These are phyloP conservation scores for Loxodonta africana DNA, from an alignment of 2,113 vertebrate species.

Conservation along the genomic window DNA sequence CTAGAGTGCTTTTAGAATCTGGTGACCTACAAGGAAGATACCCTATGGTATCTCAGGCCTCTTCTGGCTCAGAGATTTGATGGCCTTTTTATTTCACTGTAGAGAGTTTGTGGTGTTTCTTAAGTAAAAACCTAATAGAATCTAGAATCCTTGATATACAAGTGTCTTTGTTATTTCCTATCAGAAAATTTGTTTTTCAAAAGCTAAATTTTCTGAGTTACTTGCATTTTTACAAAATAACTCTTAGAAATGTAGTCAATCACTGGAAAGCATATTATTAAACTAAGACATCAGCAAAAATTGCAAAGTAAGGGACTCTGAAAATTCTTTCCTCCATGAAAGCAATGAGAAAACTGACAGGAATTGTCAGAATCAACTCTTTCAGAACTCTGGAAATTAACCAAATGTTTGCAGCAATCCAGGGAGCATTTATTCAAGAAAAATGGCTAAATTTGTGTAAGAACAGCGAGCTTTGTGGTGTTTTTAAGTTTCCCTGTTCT, in stretches of 20 bases:
- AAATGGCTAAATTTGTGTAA: background rate
- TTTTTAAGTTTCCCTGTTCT: background rate
- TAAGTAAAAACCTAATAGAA: background rate
- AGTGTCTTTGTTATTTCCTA: slow-evolving; percentile 49
- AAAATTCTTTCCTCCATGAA: slow-evolving; percentile 46
- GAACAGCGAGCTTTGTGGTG: background rate
- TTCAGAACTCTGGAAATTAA: slow-evolving; percentile 51
- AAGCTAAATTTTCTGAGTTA: slow-evolving; percentile 59
- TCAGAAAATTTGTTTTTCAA: slow-evolving; percentile 46
- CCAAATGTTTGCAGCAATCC: slow-evolving; percentile 37
- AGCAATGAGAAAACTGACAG: background rate
- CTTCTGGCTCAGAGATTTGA: slow-evolving; percentile 21
- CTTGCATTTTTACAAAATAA: slow-evolving; percentile 63
- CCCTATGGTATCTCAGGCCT: background rate
- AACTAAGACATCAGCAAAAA: slow-evolving; percentile 63
- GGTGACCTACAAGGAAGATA: slow-evolving; percentile 32
- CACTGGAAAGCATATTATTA: slow-evolving; percentile 17
- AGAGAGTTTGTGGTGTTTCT: slow-evolving; percentile 45
- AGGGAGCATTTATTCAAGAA: slow-evolving; percentile 17
- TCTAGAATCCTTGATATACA: slow-evolving; percentile 21
- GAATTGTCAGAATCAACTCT: slow-evolving; percentile 38
- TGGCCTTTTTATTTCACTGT: slow-evolving; percentile 34
- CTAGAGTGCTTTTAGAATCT: slow-evolving; percentile 31
- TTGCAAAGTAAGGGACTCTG: background rate
- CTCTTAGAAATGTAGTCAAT: slow-evolving; percentile 40